These are phyloP conservation scores for Protomyctophum bolini DNA, from an alignment of 2,113 vertebrate genomes.

Conservation along the genomic window DNA sequence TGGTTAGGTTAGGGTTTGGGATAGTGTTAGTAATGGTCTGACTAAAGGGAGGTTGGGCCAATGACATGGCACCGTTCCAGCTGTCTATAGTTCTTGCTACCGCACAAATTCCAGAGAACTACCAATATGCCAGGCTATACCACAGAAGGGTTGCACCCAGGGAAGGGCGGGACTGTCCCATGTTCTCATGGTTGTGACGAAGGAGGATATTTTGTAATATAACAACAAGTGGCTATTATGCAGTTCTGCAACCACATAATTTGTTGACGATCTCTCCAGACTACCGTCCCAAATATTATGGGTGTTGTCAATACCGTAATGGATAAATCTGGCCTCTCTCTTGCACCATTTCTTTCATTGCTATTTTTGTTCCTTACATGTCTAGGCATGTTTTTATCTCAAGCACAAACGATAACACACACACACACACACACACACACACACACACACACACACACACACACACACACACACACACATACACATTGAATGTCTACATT, in stretches of 20 bases:
- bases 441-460: slow-evolving; percentile 44
- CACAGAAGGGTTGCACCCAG: not conserved
- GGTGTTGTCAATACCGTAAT: not conserved
- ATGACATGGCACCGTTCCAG: slow-evolving; percentile 27
- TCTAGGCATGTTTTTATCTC: slow-evolving; percentile 59
- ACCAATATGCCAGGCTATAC: slow-evolving; percentile 1
- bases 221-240: slow-evolving; percentile 14
- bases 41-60: no score
- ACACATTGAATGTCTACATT: slow-evolving; percentile 3
- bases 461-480: slow-evolving; percentile 28
- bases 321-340: slow-evolving; percentile 19
- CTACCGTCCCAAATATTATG: slow-evolving; percentile 6
- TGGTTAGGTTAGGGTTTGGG: no score
- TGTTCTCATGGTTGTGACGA: not conserved
- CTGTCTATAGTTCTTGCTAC: slow-evolving; percentile 39
- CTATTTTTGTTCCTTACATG: slow-evolving; percentile 47
- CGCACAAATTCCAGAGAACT: slow-evolving; percentile 22
- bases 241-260: slow-evolving; percentile 4
- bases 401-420: not conserved
- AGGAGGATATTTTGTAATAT: not conserved
- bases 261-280: slow-evolving; percentile 16
- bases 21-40: no score
- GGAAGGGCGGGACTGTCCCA: no score
- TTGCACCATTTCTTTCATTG: slow-evolving; percentile 23
- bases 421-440: slow-evolving; percentile 52